Evolutionary conservation across 2,888 invertebrate species (phyloP).

Genomic region (Helobdella robusta): DNA sequence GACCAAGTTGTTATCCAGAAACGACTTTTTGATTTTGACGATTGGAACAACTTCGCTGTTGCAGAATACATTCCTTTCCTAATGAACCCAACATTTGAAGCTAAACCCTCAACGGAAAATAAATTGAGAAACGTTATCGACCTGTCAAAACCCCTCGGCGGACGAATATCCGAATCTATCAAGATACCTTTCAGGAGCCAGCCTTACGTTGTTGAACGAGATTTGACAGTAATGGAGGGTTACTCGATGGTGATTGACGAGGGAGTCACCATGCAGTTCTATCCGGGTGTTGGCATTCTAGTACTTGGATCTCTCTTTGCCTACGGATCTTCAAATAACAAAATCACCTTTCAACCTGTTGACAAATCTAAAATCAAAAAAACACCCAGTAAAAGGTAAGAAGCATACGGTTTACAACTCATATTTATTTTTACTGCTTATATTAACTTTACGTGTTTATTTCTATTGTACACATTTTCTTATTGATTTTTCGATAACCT

Average conservation of each 20-base stretch:
- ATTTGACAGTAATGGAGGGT: constrained; percentile 93
- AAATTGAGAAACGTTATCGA: constrained; percentile 38
- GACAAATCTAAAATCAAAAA: neutral
- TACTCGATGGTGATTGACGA: constrained; percentile 71
- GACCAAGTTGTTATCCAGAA: constrained; percentile 52
- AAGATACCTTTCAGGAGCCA: constrained; percentile 36
- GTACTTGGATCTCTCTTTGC: constrained; percentile 83
- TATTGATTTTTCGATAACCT: neutral
- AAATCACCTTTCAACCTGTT: constrained; percentile 30
- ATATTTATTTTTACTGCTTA: neutral
- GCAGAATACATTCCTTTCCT: constrained; percentile 81
- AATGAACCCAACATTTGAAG: constrained; percentile 35
- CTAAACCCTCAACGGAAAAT: neutral
- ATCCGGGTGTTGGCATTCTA: constrained; percentile 86
- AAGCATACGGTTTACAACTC: neutral
- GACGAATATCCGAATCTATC: constrained; percentile 58
- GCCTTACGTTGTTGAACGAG: constrained; percentile 59
- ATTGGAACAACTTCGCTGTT: constrained; percentile 95
- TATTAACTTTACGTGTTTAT: neutral
- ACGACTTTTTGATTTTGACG: constrained; percentile 92
- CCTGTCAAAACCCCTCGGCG: constrained; percentile 40
- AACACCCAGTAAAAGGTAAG: constrained; percentile 10
- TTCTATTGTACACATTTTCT: neutral
- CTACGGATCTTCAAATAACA: constrained; percentile 56
- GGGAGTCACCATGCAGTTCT: constrained; percentile 83